These are phyloP conservation scores for Parapsyche elsis DNA, from an alignment of 1,140 invertebrate species.

Conservation along the genomic window DNA sequence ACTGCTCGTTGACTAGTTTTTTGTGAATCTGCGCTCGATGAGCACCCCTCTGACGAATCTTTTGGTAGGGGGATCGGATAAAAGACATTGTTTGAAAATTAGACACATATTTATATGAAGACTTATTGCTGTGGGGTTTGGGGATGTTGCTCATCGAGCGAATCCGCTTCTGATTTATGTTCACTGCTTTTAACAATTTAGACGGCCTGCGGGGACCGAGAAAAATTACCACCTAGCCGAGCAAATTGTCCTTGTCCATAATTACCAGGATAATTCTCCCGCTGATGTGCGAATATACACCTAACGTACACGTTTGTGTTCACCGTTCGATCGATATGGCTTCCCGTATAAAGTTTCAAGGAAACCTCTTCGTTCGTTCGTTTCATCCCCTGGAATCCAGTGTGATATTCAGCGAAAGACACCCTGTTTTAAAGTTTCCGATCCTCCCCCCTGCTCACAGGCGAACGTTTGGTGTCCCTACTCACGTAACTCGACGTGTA, in stretches of 20 bases:
- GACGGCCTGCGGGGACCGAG: constrained; percentile 14
- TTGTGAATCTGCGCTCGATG: not conserved
- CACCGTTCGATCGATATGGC: constrained; percentile 35
- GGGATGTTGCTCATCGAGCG: constrained; percentile 31
- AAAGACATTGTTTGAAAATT: constrained; percentile 56
- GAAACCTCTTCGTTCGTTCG: constrained; percentile 36
- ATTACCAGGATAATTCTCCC: not conserved
- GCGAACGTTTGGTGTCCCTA: constrained; percentile 34
- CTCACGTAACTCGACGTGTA: constrained; percentile 43
- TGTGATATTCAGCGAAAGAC: constrained; percentile 43
- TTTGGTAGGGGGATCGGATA: constrained; percentile 32
- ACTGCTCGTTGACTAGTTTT: too few relatives aligned
- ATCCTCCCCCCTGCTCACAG: not conserved
- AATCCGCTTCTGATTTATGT: constrained; percentile 26
- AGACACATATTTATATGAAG: constrained; percentile 57
- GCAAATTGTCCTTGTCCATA: not conserved
- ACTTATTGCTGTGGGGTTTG: constrained; percentile 49
- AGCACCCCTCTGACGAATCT: constrained; percentile 22
- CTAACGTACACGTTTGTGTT: not conserved
- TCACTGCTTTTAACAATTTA: constrained; percentile 20
- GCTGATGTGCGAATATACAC: not conserved
- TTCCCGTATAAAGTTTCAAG: constrained; percentile 44
- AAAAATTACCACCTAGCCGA: constrained; percentile 17
- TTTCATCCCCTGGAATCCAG: constrained; percentile 31
- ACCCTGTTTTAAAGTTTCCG: constrained; percentile 45